phyloP scores from a whole-genome alignment of 2,113 vertebrate species.

The Corythornis cristatus region DNA sequence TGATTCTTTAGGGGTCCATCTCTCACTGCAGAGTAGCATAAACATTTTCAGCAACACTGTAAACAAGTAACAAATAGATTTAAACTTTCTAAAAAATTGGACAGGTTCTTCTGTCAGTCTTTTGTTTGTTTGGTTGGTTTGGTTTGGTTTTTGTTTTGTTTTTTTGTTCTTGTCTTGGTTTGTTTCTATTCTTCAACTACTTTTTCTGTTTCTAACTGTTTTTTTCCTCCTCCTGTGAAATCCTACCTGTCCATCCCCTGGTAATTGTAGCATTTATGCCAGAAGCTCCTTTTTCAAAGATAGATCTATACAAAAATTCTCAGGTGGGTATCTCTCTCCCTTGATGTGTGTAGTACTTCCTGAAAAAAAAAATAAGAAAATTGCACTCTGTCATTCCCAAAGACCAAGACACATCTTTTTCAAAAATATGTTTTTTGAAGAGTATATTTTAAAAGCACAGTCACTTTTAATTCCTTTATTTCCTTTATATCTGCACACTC shows the following conservation, averaged over 20 bases:
- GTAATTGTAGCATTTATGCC: slow-evolving; percentile 38
- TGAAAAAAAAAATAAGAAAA: slow-evolving; percentile 39
- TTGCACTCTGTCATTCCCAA: neutral
- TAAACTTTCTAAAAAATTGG: slow-evolving; percentile 7
- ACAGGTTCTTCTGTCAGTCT: neutral
- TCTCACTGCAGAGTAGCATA: neutral
- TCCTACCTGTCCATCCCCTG: slow-evolving; percentile 7
- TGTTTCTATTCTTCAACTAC: neutral
- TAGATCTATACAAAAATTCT: slow-evolving; percentile 32
- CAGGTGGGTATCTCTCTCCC: neutral
- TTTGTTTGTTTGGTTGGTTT: too few species aligned
- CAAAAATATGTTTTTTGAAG: neutral
- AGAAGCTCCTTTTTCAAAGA: slow-evolving; percentile 28
- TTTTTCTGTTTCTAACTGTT: slow-evolving; percentile 7
- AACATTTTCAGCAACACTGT: neutral
- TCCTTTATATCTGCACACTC: neutral
- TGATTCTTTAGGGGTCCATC: neutral
- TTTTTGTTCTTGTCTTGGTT: neutral
- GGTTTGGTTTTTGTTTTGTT: too few species aligned
- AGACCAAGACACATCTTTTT: neutral
- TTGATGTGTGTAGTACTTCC: slow-evolving; percentile 20
- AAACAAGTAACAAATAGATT: neutral
- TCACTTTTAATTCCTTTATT: slow-evolving; percentile 13
- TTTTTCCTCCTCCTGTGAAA: neutral
- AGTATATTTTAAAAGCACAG: slow-evolving; percentile 23